Percentiles rank a stretch among this genome's conserved stretches.
Conservation (phyloP, 2,113 vertebrate genomes). For the Fregetta grallaria region DNA sequence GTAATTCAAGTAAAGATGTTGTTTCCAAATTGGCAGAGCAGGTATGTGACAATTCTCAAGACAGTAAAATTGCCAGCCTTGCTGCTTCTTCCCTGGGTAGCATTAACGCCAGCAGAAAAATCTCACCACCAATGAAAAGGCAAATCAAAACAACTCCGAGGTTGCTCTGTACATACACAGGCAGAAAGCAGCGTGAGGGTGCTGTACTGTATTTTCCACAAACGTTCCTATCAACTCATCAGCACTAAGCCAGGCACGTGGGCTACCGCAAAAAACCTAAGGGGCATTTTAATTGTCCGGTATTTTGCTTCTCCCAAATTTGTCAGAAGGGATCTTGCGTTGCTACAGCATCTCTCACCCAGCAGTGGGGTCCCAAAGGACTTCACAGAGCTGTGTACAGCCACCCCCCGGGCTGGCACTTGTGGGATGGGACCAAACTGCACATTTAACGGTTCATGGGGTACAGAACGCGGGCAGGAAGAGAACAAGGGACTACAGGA, state of each 20-base stretch:
- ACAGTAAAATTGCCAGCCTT: neutral
- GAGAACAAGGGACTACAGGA: neutral
- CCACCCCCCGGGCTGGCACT: neutral
- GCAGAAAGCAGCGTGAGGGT: neutral
- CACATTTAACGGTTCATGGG: neutral
- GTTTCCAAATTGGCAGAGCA: neutral
- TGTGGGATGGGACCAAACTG: neutral
- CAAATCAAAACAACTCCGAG: slow-evolving; percentile 5
- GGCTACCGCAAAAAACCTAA: neutral
- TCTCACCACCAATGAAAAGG: neutral
- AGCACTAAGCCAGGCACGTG: neutral
- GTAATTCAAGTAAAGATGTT: neutral
- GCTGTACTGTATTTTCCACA: neutral
- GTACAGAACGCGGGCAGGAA: neutral
- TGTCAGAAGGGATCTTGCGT: neutral
- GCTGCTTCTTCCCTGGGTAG: neutral
- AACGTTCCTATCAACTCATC: neutral
- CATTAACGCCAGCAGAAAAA: neutral
- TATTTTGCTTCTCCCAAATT: neutral
- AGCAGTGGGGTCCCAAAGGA: neutral
- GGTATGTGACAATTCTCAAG: neutral
- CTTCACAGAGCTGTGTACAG: accelerated
- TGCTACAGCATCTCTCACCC: neutral
- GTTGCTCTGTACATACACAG: neutral
- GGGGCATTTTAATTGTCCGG: neutral